Evolutionary conservation across 2,888 invertebrate species (phyloP).

Genomic region (Drosophila mulleri): DNA sequence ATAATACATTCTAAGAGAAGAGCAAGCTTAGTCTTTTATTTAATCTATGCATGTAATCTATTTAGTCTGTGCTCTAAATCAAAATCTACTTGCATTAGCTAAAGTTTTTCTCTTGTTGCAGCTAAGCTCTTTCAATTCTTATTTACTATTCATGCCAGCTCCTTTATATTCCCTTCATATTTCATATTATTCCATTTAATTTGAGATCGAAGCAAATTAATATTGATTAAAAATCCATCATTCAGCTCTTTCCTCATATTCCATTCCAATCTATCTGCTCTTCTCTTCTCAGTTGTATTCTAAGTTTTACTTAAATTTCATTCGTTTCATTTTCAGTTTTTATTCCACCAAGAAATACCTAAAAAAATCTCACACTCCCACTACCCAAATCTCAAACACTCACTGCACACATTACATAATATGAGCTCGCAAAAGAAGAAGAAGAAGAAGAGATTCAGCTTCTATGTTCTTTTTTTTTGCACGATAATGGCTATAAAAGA

Average conservation of each 20-base stretch:
- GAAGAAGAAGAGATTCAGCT: conserved; percentile 11
- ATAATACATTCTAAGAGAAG: not conserved
- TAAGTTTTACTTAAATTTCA: not conserved
- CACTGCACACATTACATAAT: conserved; percentile 49
- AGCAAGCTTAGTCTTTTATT: not conserved
- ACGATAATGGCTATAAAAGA: conserved; percentile 76
- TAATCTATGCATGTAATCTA: not conserved
- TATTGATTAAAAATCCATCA: no score
- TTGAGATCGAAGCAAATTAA: no score
- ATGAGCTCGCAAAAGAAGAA: conserved; percentile 23
- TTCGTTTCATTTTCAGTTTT: not conserved
- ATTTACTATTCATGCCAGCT: not conserved
- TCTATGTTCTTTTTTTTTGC: conserved; percentile 30
- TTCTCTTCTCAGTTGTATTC: not conserved
- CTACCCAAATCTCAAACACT: conserved; percentile 33
- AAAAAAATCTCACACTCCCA: not conserved
- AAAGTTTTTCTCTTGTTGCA: not conserved
- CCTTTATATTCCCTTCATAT: not conserved
- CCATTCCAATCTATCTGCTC: not conserved
- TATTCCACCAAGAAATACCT: not conserved
- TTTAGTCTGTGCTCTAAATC: not conserved
- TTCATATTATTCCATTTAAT: not conserved
- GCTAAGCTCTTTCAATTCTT: not conserved
- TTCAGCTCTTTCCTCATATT: not conserved
- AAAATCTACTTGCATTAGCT: not conserved